These are phyloP conservation scores for Papilio xuthus DNA, from an alignment of 1,140 invertebrate species.

Conservation along the genomic window DNA sequence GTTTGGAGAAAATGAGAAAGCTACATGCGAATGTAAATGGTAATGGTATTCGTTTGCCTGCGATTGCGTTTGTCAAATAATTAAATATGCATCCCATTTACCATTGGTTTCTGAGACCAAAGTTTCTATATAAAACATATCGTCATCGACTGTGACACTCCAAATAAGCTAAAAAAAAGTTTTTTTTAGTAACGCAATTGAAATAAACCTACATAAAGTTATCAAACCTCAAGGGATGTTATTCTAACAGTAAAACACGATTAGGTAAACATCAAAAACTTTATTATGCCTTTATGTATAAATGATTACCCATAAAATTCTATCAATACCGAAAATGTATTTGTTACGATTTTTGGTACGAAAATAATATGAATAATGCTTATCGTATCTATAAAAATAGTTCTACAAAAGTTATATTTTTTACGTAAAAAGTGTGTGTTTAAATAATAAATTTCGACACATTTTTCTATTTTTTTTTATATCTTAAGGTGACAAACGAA, in stretches of 20 bases:
- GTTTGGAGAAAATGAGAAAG: conserved; percentile 7
- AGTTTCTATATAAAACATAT: too few species aligned
- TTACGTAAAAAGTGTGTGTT: neutral
- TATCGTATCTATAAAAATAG: neutral
- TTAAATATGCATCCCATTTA: too few species aligned
- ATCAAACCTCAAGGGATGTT: neutral
- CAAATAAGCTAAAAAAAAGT: too few species aligned
- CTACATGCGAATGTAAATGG: neutral
- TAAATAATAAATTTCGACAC: too few species aligned
- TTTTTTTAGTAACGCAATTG: too few species aligned
- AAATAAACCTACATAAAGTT: too few species aligned
- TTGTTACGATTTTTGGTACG: neutral
- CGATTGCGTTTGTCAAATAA: too few species aligned
- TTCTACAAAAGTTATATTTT: neutral
- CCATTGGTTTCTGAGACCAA: too few species aligned
- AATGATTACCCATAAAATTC: neutral
- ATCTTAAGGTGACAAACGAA: too few species aligned
- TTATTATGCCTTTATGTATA: neutral
- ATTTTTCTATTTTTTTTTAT: too few species aligned
- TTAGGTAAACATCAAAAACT: conserved; percentile 13
- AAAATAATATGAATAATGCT: conserved; percentile 2
- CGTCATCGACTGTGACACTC: too few species aligned
- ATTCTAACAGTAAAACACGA: neutral
- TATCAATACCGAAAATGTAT: neutral
- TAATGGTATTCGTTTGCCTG: neutral